Conservation (phyloP, 2,113 vertebrate genomes). For the Stegostoma tigrinum region DNA sequence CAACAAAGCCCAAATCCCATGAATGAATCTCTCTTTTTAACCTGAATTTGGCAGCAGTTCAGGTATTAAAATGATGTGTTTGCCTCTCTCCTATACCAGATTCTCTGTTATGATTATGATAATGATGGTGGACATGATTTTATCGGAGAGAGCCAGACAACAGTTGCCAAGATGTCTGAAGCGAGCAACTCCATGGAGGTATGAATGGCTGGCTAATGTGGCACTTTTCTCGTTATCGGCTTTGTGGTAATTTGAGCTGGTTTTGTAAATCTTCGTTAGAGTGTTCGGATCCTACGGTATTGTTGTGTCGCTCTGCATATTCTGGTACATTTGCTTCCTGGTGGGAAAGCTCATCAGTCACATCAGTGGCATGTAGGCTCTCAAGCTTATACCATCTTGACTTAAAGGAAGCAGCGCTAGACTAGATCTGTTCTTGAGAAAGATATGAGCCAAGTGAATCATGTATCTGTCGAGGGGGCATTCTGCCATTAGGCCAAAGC, state of each 20-base stretch:
- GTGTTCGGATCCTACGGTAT: too few species aligned
- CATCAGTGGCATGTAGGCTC: background rate
- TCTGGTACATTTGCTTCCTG: background rate
- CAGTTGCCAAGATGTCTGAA: slow-evolving; percentile 74
- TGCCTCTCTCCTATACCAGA: slow-evolving; percentile 54
- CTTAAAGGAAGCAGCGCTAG: too few species aligned
- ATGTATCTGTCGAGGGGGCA: too few species aligned
- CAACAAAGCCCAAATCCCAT: too few species aligned
- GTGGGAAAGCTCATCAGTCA: background rate
- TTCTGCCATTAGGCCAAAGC: too few species aligned
- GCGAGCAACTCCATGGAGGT: slow-evolving; percentile 77
- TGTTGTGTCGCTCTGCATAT: too few species aligned
- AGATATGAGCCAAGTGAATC: too few species aligned
- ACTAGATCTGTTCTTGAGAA: too few species aligned
- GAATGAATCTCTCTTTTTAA: background rate
- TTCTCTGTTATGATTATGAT: slow-evolving; percentile 89
- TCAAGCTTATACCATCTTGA: too few species aligned
- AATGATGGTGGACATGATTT: slow-evolving; percentile 95
- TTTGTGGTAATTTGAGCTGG: too few species aligned
- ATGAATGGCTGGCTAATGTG: slow-evolving; percentile 40
- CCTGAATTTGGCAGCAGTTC: background rate
- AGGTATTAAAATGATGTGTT: background rate
- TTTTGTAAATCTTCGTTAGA: background rate
- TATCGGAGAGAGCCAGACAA: slow-evolving; percentile 89
- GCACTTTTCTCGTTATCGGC: background rate